Conservation (phyloP, 2,113 vertebrate species). For the Oreochromis aureus region DNA sequence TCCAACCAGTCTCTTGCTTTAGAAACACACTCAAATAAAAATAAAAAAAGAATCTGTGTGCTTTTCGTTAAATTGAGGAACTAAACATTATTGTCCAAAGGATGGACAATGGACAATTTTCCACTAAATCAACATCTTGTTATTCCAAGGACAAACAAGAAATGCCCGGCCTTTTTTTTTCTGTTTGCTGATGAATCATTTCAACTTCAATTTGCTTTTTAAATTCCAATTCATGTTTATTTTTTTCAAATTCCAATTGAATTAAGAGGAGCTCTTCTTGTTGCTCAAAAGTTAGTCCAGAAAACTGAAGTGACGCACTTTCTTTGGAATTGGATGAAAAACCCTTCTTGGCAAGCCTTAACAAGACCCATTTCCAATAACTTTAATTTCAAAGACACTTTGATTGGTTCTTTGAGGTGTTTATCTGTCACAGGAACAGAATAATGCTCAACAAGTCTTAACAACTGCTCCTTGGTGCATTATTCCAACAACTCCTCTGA, state of each 20-base stretch:
- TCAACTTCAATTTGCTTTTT: background rate
- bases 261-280: background rate
- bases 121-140: background rate
- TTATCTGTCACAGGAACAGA: background rate
- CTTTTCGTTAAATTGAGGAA: background rate
- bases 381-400: background rate
- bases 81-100: background rate
- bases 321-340: background rate
- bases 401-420: background rate
- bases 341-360: background rate
- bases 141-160: background rate
- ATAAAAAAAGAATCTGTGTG: background rate
- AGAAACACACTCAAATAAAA: background rate
- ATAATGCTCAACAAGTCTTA: background rate
- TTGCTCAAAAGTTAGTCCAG: background rate
- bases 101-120: background rate
- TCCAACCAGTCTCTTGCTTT: background rate
- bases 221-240: background rate
- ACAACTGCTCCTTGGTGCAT: background rate
- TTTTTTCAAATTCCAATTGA: background rate
- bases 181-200: background rate
- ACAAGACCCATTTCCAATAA: background rate
- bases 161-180: background rate
- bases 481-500: background rate
- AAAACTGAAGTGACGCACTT: background rate